Base-by-base conservation (phyloP, 2,888 invertebrate species). In the Chrysolina haemoptera region DNA sequence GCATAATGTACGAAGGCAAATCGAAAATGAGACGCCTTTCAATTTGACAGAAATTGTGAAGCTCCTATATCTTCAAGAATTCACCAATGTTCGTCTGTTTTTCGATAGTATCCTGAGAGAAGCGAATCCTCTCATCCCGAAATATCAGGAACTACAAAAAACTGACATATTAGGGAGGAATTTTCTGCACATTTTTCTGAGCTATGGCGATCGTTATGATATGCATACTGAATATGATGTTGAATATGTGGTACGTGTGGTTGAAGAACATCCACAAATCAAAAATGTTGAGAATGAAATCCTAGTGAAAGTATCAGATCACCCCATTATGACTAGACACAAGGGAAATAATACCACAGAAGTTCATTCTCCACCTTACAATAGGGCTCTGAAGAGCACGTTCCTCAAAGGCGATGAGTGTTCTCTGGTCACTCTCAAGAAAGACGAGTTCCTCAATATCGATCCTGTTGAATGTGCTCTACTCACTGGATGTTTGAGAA, bases 1-100 rank as follows among this genome's bases (percentile, higher is more conserved):
- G 1, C 22, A 67, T n/a, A 55, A 20, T 12, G 50, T 55, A 14
- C 27, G 35, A 18, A 71, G 66, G 48, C 74, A 74, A 41, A 41
- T 74, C 35, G 35, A 35, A 5, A 22, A 59, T 3, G n/a, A 63
- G 43, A 74, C 74, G 8, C 70, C 67, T 6, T 70, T 70, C 12
- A 63, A 74, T 35, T 10, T 66, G n/a, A 35, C 14, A 0, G 20
- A 55, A 40, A 40, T 71, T 16, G 14, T 71, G 1, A 53, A 50
- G 41, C 14, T 20, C 40, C 64, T 74, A 8, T 74, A 68, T 27
- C 50, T 18, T 11, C 59, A 59, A 20, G 71, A 74, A 65, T n/a
- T 74, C 2, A 62, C 67, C 4, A 71, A 63, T 18, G 53, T 71
- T 12, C 63, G 74, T 27, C 16, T 64, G 46, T 74, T 74, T 50